phyloP scores from a whole-genome alignment of 2,113 vertebrate species.

The Aphelocoma coerulescens region DNA sequence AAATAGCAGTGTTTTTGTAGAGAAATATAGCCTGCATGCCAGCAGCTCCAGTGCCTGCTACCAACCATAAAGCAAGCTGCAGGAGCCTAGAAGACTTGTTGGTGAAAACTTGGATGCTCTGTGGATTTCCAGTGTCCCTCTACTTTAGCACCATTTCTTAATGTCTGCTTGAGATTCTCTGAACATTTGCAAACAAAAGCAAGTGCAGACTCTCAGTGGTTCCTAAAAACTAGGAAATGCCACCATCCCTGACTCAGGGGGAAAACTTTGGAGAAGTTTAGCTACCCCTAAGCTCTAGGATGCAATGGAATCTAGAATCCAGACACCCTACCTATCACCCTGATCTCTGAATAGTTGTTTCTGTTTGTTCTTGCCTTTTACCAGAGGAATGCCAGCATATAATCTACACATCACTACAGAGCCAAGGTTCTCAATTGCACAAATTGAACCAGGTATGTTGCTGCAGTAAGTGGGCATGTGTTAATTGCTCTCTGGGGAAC shows the following conservation, averaged over 20 bases:
- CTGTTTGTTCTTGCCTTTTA: not conserved
- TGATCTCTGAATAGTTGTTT: not conserved
- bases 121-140: not conserved
- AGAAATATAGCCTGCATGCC: not conserved
- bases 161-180: not conserved
- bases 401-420: not conserved
- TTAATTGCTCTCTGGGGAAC: not conserved
- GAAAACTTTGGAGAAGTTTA: not conserved
- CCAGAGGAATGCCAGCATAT: not conserved
- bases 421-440: not conserved
- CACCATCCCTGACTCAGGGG: not conserved
- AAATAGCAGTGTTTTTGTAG: not conserved
- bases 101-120: not conserved
- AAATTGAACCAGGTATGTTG: not conserved
- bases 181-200: not conserved
- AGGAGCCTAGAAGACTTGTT: not conserved
- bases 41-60: not conserved
- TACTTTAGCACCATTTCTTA: not conserved
- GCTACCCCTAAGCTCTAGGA: not conserved
- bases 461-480: not conserved
- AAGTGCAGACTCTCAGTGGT: not conserved
- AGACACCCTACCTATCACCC: not conserved
- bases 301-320: not conserved
- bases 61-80: not conserved
- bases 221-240: not conserved